A percentile compares a stretch with the other conserved stretches of the same genome.
Conservation (phyloP, 2,797 vertebrate genomes). For the Chromis chromis region DNA sequence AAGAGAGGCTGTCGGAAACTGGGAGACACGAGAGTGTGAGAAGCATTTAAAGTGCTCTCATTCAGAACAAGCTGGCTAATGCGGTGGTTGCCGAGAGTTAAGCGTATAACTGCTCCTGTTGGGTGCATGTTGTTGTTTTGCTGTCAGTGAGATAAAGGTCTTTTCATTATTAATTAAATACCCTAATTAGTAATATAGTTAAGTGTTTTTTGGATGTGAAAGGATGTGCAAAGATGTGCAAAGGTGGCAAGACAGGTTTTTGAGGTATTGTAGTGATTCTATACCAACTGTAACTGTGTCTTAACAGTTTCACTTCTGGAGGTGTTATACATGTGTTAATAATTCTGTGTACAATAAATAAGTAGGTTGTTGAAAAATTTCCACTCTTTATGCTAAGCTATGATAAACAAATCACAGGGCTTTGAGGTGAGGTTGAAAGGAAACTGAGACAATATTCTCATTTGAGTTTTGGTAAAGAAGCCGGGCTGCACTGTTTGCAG, state of each 20-base stretch:
- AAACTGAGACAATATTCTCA: not conserved
- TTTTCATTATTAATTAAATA: not conserved
- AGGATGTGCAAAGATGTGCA: not conserved
- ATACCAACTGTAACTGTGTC: not conserved
- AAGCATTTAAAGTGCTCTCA: slow-evolving; percentile 71
- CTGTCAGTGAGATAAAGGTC: not conserved
- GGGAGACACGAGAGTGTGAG: slow-evolving; percentile 49
- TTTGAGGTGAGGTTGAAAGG: not conserved
- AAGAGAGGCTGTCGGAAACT: slow-evolving; percentile 51
- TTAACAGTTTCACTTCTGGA: not conserved
- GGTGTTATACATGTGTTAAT: not conserved
- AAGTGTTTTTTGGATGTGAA: not conserved
- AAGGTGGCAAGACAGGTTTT: not conserved
- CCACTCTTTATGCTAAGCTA: not conserved
- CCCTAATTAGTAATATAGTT: not conserved
- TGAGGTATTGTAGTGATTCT: not conserved
- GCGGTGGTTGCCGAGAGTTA: not conserved
- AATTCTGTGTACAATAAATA: not conserved
- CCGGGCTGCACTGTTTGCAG: not conserved
- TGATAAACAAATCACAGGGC: not conserved
- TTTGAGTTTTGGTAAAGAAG: slow-evolving; percentile 1
- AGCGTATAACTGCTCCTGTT: not conserved
- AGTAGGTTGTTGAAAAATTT: not conserved
- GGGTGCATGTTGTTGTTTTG: not conserved
- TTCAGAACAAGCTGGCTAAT: slow-evolving; percentile 37